phyloP scores from a whole-genome alignment of 2,888 invertebrate genomes.

The Atethmia centrago region DNA sequence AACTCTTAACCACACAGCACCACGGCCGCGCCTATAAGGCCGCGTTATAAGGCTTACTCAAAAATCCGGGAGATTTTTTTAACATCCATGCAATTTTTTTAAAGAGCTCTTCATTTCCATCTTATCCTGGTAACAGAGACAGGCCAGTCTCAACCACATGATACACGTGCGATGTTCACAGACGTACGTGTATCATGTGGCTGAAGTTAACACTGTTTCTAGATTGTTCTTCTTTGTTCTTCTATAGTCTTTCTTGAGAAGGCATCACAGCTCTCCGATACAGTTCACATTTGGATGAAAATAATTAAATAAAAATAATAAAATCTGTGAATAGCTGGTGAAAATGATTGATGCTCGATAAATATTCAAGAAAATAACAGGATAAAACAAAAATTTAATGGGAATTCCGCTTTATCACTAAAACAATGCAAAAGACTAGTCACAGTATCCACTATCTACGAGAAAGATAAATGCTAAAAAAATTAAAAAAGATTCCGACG shows the following conservation, averaged over 20 bases:
- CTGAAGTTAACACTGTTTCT: constrained; percentile 36
- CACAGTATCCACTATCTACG: too few relatives aligned
- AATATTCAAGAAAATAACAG: background rate
- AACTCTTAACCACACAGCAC: constrained; percentile 8
- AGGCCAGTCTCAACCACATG: constrained; percentile 49
- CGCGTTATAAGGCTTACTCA: too few relatives aligned
- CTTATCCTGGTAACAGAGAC: background rate
- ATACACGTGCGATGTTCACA: constrained; percentile 49
- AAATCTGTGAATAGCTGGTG: background rate
- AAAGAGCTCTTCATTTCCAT: background rate
- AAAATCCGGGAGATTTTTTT: background rate
- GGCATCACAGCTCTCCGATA: background rate
- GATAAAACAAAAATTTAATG: background rate
- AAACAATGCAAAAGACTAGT: background rate
- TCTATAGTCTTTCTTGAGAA: background rate
- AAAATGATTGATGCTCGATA: background rate
- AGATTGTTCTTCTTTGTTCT: constrained; percentile 2
- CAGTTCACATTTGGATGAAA: background rate
- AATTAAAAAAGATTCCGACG: too few relatives aligned
- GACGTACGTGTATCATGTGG: constrained; percentile 56
- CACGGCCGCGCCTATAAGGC: too few relatives aligned
- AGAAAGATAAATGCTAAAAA: too few relatives aligned
- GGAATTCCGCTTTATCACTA: background rate
- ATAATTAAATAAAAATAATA: background rate
- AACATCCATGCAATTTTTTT: background rate